Evolutionary conservation across 2,888 invertebrate genomes (phyloP).

Genomic region (Eueremaeus valkanovi): DNA sequence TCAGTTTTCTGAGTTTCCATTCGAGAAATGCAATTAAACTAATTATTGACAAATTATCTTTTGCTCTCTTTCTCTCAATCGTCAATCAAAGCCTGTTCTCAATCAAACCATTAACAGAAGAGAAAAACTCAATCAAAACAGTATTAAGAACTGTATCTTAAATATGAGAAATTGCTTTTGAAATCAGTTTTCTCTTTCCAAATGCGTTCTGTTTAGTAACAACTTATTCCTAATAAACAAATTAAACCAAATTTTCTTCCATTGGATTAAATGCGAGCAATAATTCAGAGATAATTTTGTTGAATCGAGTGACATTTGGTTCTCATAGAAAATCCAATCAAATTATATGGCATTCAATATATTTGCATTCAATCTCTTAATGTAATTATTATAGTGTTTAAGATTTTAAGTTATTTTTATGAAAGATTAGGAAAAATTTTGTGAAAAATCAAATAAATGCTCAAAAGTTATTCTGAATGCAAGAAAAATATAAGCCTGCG

Average conservation of each 20-base stretch:
- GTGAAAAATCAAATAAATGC: too few species aligned
- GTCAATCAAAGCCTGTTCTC: constrained; percentile 21
- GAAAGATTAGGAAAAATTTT: too few species aligned
- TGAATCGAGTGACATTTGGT: background rate
- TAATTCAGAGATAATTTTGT: background rate
- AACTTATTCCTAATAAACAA: constrained; percentile 15
- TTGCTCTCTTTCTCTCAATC: constrained; percentile 26
- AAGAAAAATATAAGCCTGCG: background rate
- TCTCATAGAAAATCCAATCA: too few species aligned
- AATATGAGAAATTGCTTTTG: constrained; percentile 16
- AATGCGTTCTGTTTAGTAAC: background rate
- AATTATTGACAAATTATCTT: constrained; percentile 34
- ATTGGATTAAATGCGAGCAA: background rate
- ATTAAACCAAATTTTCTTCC: background rate
- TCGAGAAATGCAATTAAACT: constrained; percentile 34
- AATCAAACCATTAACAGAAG: constrained; percentile 6
- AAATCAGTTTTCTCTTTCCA: background rate
- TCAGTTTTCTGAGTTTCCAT: constrained; percentile 18
- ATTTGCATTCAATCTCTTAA: background rate
- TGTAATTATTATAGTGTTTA: too few species aligned
- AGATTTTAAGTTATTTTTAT: too few species aligned
- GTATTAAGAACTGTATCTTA: constrained; percentile 1
- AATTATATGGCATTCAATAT: background rate
- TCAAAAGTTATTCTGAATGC: too few species aligned
- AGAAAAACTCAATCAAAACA: constrained; percentile 28